phyloP scores from a whole-genome alignment of 2,113 vertebrate genomes.

The Falco punctatus region DNA sequence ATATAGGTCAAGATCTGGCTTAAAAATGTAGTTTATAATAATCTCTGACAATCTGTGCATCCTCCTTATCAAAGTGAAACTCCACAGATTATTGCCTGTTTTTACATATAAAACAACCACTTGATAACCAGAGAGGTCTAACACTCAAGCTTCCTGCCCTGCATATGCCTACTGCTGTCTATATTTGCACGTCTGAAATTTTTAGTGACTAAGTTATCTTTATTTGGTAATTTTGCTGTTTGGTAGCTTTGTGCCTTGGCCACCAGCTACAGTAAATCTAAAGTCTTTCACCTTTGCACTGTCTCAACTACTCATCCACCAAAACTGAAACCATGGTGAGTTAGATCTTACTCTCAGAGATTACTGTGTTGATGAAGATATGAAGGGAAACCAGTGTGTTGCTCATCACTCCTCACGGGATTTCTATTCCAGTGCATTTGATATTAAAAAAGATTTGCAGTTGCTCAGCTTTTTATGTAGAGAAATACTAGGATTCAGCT shows the following conservation, averaged over 20 bases:
- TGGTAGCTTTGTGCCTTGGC: background rate
- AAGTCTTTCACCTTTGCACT: background rate
- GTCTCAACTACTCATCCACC: background rate
- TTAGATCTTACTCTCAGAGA: background rate
- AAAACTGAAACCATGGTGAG: background rate
- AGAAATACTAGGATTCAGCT: background rate
- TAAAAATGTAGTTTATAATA: background rate
- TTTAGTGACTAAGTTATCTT: background rate
- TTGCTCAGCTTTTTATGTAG: background rate
- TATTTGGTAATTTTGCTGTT: background rate
- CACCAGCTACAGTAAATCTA: background rate
- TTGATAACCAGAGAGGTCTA: background rate
- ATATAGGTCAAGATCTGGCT: background rate
- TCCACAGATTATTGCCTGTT: background rate
- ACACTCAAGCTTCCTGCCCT: background rate
- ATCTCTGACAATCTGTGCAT: background rate
- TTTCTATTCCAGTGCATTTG: background rate
- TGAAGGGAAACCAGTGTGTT: background rate
- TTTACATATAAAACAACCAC: background rate
- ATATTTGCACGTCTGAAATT: background rate
- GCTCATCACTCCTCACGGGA: background rate
- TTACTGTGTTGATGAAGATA: background rate
- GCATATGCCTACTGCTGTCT: background rate
- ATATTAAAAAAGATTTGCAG: background rate
- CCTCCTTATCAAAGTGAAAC: background rate